Evolutionary conservation across 2,113 vertebrate genomes (phyloP).

Genomic region (Bostrychus sinensis): DNA sequence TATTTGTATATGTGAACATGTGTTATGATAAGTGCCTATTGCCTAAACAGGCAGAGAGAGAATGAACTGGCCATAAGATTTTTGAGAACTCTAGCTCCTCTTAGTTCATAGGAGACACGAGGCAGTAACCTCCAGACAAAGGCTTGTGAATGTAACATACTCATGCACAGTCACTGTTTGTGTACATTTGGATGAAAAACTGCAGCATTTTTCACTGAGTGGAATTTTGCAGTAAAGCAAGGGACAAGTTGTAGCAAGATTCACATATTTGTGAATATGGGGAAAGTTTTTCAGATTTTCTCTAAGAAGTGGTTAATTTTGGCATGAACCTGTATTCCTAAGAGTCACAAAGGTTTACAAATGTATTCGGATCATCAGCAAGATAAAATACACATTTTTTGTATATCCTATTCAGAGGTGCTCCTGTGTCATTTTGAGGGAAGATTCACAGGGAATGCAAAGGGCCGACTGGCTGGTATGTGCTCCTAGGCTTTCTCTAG

Average conservation of each 20-base stretch:
- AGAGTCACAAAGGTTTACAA: slow-evolving; percentile 12
- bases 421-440: slow-evolving; percentile 38
- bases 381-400: slow-evolving; percentile 26
- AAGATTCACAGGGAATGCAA: not conserved
- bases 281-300: too few relatives aligned
- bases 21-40: slow-evolving; percentile 94
- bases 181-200: slow-evolving; percentile 57
- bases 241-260: slow-evolving; percentile 36
- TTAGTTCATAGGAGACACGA: slow-evolving; percentile 84
- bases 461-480: slow-evolving; percentile 18
- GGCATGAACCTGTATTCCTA: not conserved
- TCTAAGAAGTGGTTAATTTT: too few relatives aligned
- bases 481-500: slow-evolving; percentile 36
- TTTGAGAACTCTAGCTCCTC: slow-evolving; percentile 80
- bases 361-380: slow-evolving; percentile 36
- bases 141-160: slow-evolving; percentile 89
- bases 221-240: slow-evolving; percentile 70
- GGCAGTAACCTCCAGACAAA: slow-evolving; percentile 72
- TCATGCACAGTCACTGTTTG: slow-evolving; percentile 75
- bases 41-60: slow-evolving; percentile 69
- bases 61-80: slow-evolving; percentile 72
- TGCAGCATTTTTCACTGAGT: slow-evolving; percentile 4
- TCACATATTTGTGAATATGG: slow-evolving; percentile 42
- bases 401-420: slow-evolving; percentile 51
- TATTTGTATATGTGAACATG: slow-evolving; percentile 89